phyloP scores from a whole-genome alignment of 1,140 invertebrate genomes.

The Eriosoma lanigerum region DNA sequence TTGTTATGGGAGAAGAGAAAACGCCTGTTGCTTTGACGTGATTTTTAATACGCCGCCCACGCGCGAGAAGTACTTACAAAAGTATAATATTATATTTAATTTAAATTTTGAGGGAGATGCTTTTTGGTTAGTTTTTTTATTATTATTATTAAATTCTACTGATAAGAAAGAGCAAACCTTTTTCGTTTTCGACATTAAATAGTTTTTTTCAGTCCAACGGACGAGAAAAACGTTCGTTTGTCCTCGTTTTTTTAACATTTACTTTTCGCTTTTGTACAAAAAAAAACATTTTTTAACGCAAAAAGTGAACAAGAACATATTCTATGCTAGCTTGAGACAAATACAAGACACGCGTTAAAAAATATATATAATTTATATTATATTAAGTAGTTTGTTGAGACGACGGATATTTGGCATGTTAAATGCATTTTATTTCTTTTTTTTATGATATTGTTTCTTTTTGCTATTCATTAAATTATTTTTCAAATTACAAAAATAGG shows the following conservation, averaged over 20 bases:
- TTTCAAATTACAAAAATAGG: too few relatives aligned
- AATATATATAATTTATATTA: too few relatives aligned
- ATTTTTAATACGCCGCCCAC: not conserved
- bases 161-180: not conserved
- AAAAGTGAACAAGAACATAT: too few relatives aligned
- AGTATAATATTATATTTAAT: too few relatives aligned
- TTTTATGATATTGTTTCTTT: too few relatives aligned
- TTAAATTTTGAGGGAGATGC: too few relatives aligned
- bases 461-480: too few relatives aligned
- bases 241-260: not conserved
- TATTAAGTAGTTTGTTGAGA: too few relatives aligned
- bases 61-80: not conserved
- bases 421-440: too few relatives aligned
- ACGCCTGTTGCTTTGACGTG: not conserved
- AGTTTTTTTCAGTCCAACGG: not conserved
- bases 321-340: too few relatives aligned
- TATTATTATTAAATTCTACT: not conserved
- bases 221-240: slow-evolving; percentile 17
- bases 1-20: not conserved
- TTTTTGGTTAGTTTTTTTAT: not conserved
- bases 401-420: too few relatives aligned
- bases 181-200: not conserved
- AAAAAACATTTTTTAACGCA: not conserved
- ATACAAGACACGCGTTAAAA: too few relatives aligned
- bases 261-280: not conserved